phyloP scores from a whole-genome alignment of 2,888 invertebrate genomes.

The Argynnis bischoffii region DNA sequence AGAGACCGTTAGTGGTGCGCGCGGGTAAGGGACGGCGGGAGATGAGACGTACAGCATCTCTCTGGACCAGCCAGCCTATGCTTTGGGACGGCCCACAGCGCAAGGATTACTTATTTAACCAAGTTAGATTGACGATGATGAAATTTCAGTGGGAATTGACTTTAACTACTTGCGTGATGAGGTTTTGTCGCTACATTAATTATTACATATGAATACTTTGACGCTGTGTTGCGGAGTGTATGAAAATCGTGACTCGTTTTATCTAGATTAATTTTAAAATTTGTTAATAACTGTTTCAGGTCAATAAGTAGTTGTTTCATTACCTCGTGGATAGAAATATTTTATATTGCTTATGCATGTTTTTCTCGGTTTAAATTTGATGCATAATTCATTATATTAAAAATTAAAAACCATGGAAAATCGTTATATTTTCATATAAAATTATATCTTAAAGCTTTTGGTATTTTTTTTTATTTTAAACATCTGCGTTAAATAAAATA shows the following conservation, averaged over 20 bases:
- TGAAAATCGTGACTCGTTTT: conserved; percentile 10
- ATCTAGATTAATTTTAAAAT: background rate
- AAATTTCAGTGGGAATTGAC: conserved; percentile 81
- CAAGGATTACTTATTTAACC: conserved; percentile 76
- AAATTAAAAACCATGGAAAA: no score
- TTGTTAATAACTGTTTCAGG: no score
- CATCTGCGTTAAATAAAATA: no score
- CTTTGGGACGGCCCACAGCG: conserved; percentile 72
- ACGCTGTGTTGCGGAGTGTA: conserved; percentile 20
- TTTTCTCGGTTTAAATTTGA: no score
- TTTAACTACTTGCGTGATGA: conserved; percentile 72
- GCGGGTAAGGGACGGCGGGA: conserved; percentile 68
- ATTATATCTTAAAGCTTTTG: no score
- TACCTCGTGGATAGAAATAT: no score
- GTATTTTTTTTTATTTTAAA: no score
- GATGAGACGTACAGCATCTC: conserved; percentile 72
- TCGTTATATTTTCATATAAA: no score
- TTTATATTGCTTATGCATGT: no score
- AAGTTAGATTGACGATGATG: conserved; percentile 80
- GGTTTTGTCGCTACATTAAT: conserved; percentile 72
- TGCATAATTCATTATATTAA: no score
- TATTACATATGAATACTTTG: conserved; percentile 50
- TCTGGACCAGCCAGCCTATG: conserved; percentile 63
- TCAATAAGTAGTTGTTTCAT: no score
- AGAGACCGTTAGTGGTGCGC: conserved; percentile 60